These are phyloP conservation scores for Folsomia candida DNA, from an alignment of 2,888 invertebrate species.

Conservation along the genomic window DNA sequence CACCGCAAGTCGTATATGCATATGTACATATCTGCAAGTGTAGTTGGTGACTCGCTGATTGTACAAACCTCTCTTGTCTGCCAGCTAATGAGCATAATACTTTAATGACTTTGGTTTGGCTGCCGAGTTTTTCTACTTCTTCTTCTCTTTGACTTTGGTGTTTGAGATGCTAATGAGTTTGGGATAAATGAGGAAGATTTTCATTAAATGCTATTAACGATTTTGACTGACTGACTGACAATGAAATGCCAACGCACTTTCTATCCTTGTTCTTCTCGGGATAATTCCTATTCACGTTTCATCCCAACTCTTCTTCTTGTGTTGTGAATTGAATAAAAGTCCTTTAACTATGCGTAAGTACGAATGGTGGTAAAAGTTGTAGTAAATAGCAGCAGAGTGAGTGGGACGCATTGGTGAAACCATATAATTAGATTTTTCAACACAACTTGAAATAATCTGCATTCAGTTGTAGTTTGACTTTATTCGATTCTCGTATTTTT, in stretches of 20 bases:
- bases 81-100: conserved; percentile 35
- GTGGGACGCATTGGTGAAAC: no score
- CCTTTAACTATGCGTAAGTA: no score
- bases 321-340: no score
- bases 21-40: background rate
- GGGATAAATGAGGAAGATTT: background rate
- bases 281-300: conserved; percentile 13
- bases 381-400: no score
- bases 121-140: background rate
- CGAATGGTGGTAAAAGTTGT: no score
- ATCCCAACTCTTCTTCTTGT: background rate
- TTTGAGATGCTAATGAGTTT: conserved; percentile 6
- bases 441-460: no score
- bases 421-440: no score
- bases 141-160: background rate
- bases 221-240: conserved; percentile 11
- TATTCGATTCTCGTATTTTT: no score
- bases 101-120: conserved; percentile 28
- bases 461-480: no score
- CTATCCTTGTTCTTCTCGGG: background rate
- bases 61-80: background rate
- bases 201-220: conserved; percentile 3
- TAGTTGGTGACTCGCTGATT: background rate
- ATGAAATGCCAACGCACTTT: conserved; percentile 1
- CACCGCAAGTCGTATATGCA: background rate